Percentiles rank a stretch among this genome's conserved stretches.
These are phyloP conservation scores for Hemicentrotus pulcherrimus DNA, from an alignment of 35 echinoderm and acorn worm species.

Conservation along the genomic window DNA sequence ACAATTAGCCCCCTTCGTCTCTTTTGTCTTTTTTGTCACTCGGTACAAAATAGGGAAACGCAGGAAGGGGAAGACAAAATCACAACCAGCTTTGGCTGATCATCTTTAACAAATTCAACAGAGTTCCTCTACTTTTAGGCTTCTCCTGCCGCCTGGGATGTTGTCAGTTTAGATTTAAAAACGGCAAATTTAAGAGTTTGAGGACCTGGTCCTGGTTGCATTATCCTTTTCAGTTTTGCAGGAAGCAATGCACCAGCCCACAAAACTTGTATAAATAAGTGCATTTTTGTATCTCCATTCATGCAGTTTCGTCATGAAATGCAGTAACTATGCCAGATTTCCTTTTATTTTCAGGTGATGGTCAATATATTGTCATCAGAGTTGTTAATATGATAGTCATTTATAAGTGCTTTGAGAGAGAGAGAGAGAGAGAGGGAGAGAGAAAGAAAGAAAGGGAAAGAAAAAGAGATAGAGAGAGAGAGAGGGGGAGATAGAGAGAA, in stretches of 20 bases:
- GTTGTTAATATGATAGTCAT: too few relatives aligned
- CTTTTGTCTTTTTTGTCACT: constrained; percentile 3
- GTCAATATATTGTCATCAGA: too few relatives aligned
- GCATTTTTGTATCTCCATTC: background rate
- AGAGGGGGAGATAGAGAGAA: too few relatives aligned
- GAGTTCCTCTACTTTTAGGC: constrained; percentile 10
- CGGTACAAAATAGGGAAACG: background rate
- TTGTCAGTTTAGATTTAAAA: background rate
- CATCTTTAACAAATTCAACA: constrained; percentile 19
- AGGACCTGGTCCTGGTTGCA: background rate
- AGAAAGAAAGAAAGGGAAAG: too few relatives aligned
- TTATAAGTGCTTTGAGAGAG: too few relatives aligned
- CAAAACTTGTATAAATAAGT: background rate
- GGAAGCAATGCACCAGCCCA: background rate
- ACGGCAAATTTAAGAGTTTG: background rate
- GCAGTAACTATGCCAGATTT: background rate
- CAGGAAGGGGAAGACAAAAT: background rate
- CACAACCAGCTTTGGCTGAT: constrained; percentile 1
- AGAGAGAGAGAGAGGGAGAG: too few relatives aligned
- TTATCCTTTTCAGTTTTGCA: background rate
- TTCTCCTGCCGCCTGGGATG: background rate
- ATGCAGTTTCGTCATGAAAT: background rate
- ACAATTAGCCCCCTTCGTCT: constrained; percentile 38
- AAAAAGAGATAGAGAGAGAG: too few relatives aligned
- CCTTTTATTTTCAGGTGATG: too few relatives aligned